These are phyloP conservation scores for Hydrolagus affinis DNA, from an alignment of 2,113 vertebrate species.

Conservation along the genomic window DNA sequence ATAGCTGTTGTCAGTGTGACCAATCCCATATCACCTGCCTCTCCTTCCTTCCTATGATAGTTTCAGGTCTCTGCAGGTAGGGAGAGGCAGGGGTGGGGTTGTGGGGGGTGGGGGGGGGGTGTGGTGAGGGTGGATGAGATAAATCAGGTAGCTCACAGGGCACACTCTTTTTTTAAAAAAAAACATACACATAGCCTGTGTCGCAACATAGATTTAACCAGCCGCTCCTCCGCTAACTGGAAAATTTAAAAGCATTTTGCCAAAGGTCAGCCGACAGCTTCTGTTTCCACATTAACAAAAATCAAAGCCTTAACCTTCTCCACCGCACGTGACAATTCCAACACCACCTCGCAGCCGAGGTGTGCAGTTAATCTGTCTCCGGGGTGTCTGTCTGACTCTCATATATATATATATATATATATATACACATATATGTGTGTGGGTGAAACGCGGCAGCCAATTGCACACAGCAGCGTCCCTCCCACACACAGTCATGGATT, in stretches of 20 bases:
- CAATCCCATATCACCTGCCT: neutral
- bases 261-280: conserved; percentile 5
- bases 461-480: too few species aligned
- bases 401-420: too few species aligned
- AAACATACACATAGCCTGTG: too few species aligned
- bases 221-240: neutral
- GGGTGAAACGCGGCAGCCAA: too few species aligned
- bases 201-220: neutral
- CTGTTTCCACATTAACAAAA: neutral
- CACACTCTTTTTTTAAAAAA: conserved; percentile 16
- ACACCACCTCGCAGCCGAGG: neutral
- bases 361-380: neutral
- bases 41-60: neutral
- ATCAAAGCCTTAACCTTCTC: conserved; percentile 22
- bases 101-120: too few species aligned
- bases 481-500: too few species aligned
- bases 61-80: conserved; percentile 2
- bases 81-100: too few species aligned
- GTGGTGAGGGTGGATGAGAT: conserved; percentile 12
- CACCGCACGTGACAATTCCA: neutral
- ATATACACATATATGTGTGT: too few species aligned
- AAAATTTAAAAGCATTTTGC: conserved; percentile 22
- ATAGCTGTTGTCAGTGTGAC: neutral
- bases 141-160: conserved; percentile 20
- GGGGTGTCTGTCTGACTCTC: too few species aligned